These are phyloP conservation scores for Oscheius sp. DNA, from an alignment of 2,888 invertebrate genomes.

Conservation along the genomic window DNA sequence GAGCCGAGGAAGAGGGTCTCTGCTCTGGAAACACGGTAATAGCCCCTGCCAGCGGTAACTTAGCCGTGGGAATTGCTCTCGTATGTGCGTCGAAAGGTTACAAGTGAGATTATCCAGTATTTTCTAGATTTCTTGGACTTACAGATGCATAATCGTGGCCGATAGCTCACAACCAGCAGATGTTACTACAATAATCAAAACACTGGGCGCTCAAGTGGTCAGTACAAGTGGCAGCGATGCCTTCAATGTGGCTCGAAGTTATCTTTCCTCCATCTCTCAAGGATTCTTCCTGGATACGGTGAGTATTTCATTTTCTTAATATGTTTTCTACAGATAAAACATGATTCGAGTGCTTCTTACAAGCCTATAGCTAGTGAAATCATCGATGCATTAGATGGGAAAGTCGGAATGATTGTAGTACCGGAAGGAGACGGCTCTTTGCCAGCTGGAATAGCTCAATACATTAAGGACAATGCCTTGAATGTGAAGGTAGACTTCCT, in stretches of 20 bases:
- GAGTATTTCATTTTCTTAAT: conserved; percentile 74
- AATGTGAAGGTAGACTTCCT: neutral
- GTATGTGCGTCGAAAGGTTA: conserved; percentile 93
- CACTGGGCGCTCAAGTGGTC: conserved; percentile 84
- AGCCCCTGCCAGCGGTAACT: conserved; percentile 91
- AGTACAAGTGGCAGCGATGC: neutral
- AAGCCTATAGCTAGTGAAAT: conserved; percentile 95
- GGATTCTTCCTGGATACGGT: conserved; percentile 92
- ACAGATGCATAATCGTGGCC: conserved; percentile 94
- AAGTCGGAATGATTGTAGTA: conserved; percentile 80
- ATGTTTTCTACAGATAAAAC: conserved; percentile 86
- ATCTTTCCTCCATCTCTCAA: conserved; percentile 85
- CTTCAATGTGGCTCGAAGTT: conserved; percentile 83
- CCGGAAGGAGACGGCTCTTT: conserved; percentile 95
- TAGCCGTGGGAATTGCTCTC: conserved; percentile 88
- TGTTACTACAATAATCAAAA: conserved; percentile 85
- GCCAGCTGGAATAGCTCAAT: conserved; percentile 84
- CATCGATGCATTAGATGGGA: conserved; percentile 83
- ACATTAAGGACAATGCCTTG: conserved; percentile 26
- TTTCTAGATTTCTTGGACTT: too few relatives aligned
- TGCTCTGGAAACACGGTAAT: conserved; percentile 89
- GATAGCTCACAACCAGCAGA: conserved; percentile 99
- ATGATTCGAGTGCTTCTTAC: conserved; percentile 85
- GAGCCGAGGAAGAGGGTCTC: conserved; percentile 77
- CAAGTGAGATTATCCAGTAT: conserved; percentile 84